phyloP scores from a whole-genome alignment of 2,797 vertebrate species.

The Silurus aristotelis region DNA sequence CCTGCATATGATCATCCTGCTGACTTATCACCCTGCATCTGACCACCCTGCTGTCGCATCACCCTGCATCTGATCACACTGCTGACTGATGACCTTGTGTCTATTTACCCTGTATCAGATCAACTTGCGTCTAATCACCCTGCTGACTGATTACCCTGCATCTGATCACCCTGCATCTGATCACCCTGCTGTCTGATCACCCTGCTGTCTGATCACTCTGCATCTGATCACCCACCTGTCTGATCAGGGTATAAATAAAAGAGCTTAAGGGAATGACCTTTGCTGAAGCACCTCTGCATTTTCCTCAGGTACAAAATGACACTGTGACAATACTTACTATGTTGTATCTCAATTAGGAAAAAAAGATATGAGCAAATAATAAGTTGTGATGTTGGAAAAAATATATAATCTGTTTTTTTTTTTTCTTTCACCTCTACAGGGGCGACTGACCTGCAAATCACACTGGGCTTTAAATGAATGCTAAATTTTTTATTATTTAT shows the following conservation, averaged over 20 bases:
- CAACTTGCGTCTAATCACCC: too few relatives aligned
- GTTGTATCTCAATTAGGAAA: neutral
- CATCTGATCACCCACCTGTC: too few relatives aligned
- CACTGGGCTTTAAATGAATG: neutral
- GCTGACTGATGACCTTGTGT: too few relatives aligned
- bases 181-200: too few relatives aligned
- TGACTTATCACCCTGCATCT: too few relatives aligned
- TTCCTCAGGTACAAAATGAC: neutral
- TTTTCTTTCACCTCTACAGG: neutral
- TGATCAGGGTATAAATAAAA: neutral
- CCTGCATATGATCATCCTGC: too few relatives aligned
- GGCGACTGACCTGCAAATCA: neutral
- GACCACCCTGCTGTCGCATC: too few relatives aligned
- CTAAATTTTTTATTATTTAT: conserved; percentile 17
- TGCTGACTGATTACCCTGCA: too few relatives aligned
- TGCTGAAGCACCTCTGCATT: neutral
- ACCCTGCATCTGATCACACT: too few relatives aligned
- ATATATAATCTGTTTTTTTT: neutral
- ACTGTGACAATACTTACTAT: neutral
- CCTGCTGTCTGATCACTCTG: too few relatives aligned
- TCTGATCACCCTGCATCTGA: too few relatives aligned
- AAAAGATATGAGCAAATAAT: neutral
- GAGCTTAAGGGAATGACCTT: neutral
- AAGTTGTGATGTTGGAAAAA: neutral
- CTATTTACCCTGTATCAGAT: too few relatives aligned